Percentiles rank a stretch among this genome's conserved stretches.
Conservation (phyloP, 2,797 vertebrate species). For the Salmo trutta region DNA sequence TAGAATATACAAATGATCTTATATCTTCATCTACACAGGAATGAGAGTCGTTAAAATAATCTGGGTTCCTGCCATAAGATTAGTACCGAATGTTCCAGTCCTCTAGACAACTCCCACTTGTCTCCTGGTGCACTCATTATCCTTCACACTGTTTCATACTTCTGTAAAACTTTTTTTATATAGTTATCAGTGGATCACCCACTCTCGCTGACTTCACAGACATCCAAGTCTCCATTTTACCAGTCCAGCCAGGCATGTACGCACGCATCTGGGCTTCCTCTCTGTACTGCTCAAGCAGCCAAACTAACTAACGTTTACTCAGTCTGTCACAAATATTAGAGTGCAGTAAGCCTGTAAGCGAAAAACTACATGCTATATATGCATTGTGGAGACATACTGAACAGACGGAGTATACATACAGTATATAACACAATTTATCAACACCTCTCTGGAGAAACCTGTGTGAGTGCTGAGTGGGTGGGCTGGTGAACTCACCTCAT, state of each 20-base stretch:
- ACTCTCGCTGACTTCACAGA: neutral
- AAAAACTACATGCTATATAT: neutral
- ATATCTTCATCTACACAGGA: neutral
- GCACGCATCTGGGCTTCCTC: neutral
- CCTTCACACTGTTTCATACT: neutral
- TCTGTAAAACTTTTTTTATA: neutral
- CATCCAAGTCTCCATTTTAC: neutral
- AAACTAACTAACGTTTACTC: neutral
- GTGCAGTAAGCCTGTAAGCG: neutral
- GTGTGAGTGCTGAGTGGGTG: neutral
- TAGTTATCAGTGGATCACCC: neutral
- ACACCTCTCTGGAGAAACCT: neutral
- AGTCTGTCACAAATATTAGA: neutral
- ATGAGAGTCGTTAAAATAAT: neutral
- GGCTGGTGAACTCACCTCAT: slow-evolving; percentile 78
- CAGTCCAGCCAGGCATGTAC: neutral
- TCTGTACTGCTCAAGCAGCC: neutral
- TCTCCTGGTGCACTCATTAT: neutral
- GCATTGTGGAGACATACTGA: neutral
- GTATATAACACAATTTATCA: neutral
- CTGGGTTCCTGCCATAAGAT: neutral
- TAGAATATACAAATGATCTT: neutral
- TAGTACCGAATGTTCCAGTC: neutral
- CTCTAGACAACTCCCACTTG: neutral
- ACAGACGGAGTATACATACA: neutral